These are phyloP conservation scores for Lydus trimaculatus DNA, from an alignment of 2,888 invertebrate genomes.

Conservation along the genomic window DNA sequence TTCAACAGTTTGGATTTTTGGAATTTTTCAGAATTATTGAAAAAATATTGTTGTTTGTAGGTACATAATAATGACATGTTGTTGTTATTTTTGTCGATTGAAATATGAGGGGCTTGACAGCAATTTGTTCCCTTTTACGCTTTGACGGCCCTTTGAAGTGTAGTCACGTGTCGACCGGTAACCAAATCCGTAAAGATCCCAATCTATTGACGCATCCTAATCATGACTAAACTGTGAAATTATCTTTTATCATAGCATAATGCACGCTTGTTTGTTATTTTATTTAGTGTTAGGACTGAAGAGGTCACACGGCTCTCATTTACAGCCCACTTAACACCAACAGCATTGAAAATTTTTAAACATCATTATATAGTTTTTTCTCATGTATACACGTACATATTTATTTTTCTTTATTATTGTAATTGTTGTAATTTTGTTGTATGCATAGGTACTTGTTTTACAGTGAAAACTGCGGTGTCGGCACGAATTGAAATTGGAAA, in stretches of 20 bases:
- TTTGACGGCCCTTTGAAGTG: slow-evolving; percentile 11
- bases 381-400: no score
- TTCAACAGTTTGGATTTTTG: no score
- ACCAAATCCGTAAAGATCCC: slow-evolving; percentile 23
- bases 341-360: slow-evolving; percentile 26
- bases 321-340: slow-evolving; percentile 36
- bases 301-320: slow-evolving; percentile 39
- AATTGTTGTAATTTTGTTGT: not conserved
- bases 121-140: slow-evolving; percentile 12
- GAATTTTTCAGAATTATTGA: not conserved
- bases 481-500: slow-evolving; percentile 50
- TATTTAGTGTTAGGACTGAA: slow-evolving; percentile 11
- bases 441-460: not conserved
- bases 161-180: slow-evolving; percentile 29
- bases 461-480: slow-evolving; percentile 34
- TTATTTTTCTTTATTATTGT: not conserved
- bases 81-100: not conserved
- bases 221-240: slow-evolving; percentile 31
- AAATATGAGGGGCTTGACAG: not conserved
- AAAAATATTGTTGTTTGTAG: no score
- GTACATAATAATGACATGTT: no score
- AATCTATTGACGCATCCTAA: slow-evolving; percentile 21
- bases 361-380: not conserved
- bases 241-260: slow-evolving; percentile 23
- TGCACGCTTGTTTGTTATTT: slow-evolving; percentile 19